phyloP scores from a whole-genome alignment of 2,888 invertebrate genomes.

The Chesias legatella region DNA sequence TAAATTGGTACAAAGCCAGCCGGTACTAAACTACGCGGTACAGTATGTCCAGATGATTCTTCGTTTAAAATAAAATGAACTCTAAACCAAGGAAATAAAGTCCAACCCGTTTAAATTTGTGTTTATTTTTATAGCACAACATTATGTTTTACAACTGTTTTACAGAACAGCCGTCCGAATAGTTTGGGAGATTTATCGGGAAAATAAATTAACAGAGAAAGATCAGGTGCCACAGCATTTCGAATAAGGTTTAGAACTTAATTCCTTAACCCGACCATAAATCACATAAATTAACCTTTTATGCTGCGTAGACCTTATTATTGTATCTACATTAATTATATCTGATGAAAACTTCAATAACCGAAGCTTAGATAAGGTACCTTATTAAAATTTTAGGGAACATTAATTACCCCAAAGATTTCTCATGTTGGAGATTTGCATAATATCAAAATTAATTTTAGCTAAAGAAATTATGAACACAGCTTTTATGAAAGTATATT shows the following conservation, averaged over 20 bases:
- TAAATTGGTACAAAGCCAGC: constrained; percentile 38
- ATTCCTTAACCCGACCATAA: constrained; percentile 1
- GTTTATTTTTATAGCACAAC: constrained; percentile 26
- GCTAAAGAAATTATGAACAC: constrained; percentile 13
- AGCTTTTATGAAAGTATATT: constrained; percentile 9
- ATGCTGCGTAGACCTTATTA: too few species aligned
- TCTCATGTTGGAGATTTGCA: constrained; percentile 19
- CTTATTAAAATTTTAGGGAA: constrained; percentile 19
- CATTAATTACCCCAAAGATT: constrained; percentile 17
- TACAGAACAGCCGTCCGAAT: constrained; percentile 6
- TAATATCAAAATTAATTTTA: constrained; percentile 17
- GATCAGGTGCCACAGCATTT: too few species aligned
- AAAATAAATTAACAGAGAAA: not conserved
- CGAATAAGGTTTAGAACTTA: not conserved
- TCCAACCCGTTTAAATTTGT: not conserved
- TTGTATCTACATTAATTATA: too few species aligned
- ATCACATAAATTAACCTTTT: constrained; percentile 1
- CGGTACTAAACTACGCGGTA: constrained; percentile 26
- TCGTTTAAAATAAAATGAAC: constrained; percentile 3
- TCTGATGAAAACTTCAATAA: too few species aligned
- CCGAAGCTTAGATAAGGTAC: constrained; percentile 5
- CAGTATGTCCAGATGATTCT: not conserved
- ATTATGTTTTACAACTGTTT: constrained; percentile 30
- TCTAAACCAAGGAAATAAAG: constrained; percentile 6
- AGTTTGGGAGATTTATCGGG: constrained; percentile 6